phyloP scores from a whole-genome alignment of 2,888 invertebrate genomes.

The Sclerodermus sp. region DNA sequence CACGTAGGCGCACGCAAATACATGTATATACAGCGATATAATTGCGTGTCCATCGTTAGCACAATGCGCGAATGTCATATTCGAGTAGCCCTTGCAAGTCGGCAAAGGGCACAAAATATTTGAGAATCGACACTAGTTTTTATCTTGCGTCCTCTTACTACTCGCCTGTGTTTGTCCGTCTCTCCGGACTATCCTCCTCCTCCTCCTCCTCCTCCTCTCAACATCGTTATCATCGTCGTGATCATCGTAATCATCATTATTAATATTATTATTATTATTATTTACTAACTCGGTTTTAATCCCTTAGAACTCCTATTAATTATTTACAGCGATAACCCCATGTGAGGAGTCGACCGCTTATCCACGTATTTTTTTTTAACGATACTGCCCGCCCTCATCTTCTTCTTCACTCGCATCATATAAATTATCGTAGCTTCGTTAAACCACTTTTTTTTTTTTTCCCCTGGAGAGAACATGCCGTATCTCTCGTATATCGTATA shows the following conservation, averaged over 20 bases:
- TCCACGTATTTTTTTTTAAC: constrained; percentile 36
- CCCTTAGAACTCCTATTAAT: constrained; percentile 16
- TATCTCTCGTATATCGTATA: not conserved
- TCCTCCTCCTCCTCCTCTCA: too few relatives aligned
- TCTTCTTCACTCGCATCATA: constrained; percentile 25
- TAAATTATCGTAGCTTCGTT: constrained; percentile 35
- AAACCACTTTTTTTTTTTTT: constrained; percentile 18
- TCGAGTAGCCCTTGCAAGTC: not conserved
- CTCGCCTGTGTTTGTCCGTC: too few relatives aligned
- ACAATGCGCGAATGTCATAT: constrained; percentile 9
- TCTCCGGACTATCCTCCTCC: too few relatives aligned
- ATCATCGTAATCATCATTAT: too few relatives aligned
- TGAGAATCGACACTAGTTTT: not conserved
- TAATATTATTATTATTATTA: too few relatives aligned
- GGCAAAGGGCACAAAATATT: too few relatives aligned
- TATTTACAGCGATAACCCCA: constrained; percentile 37
- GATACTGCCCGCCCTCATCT: constrained; percentile 11
- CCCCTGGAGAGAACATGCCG: constrained; percentile 7
- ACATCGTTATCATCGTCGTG: too few relatives aligned
- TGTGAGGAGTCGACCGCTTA: constrained; percentile 32
- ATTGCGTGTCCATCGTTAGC: constrained; percentile 28
- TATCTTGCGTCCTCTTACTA: too few relatives aligned
- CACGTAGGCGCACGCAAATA: constrained; percentile 29
- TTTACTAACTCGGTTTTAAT: not conserved
- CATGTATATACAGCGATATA: constrained; percentile 38